Conservation (phyloP, 2,797 vertebrate species). For the Chloroceryle amazona region DNA sequence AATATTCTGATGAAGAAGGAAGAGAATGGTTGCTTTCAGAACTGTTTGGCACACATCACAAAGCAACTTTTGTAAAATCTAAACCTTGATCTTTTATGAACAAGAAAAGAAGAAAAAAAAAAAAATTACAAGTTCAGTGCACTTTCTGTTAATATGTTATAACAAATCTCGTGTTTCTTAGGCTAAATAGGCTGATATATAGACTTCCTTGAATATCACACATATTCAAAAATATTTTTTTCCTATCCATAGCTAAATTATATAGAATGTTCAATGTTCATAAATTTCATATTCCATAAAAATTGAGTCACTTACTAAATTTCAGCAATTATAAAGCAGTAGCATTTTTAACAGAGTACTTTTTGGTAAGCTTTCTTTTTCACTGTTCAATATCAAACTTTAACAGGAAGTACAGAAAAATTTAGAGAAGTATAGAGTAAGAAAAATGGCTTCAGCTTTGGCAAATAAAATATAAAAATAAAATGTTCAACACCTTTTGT, state of each 20-base stretch:
- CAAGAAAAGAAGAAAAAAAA: neutral
- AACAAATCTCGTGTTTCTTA: neutral
- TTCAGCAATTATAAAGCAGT: neutral
- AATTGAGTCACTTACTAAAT: neutral
- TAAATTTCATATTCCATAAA: neutral
- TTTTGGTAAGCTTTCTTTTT: neutral
- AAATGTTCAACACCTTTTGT: neutral
- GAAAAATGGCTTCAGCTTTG: neutral
- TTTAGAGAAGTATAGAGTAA: neutral
- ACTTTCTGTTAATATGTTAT: neutral
- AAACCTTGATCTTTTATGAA: neutral
- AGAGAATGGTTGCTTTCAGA: neutral
- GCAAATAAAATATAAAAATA: neutral
- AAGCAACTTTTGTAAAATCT: neutral
- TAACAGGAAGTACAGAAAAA: neutral
- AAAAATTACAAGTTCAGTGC: neutral
- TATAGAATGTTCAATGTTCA: neutral
- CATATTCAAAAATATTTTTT: neutral
- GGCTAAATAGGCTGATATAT: neutral
- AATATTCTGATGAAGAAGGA: neutral
- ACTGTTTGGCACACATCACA: neutral
- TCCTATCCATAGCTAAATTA: neutral
- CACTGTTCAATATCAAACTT: neutral
- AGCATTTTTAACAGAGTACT: neutral
- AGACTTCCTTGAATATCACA: neutral